These are phyloP conservation scores for Diabrotica virgifera DNA, from an alignment of 1,140 invertebrate genomes.

Conservation along the genomic window DNA sequence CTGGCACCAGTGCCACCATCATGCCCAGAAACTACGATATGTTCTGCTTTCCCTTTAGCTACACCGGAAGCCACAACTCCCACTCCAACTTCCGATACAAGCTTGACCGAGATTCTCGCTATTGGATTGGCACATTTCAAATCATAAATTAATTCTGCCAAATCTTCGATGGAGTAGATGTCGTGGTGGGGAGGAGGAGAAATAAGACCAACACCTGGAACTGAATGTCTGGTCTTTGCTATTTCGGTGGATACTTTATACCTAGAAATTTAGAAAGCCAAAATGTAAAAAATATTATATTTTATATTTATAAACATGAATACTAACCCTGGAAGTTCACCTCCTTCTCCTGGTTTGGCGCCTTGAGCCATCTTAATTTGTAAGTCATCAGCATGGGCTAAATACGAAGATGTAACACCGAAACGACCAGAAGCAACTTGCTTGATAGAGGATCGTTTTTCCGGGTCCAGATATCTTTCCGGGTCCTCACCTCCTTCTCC, in stretches of 20 bases:
- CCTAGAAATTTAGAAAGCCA: constrained; percentile 18
- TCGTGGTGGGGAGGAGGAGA: constrained; percentile 99
- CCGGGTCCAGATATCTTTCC: constrained; percentile 76
- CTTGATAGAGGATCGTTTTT: constrained; percentile 79
- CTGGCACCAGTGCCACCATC: constrained; percentile 98
- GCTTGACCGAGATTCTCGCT: constrained; percentile 94
- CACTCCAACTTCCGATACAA: constrained; percentile 98
- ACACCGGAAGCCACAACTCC: constrained; percentile 97
- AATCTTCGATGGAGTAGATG: constrained; percentile 99
- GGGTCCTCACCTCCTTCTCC: constrained; percentile 93
- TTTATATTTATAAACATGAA: neutral
- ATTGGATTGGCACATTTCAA: constrained; percentile 95
- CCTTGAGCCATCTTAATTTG: constrained; percentile 99
- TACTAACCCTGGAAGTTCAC: constrained; percentile 86
- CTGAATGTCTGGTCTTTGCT: constrained; percentile 91
- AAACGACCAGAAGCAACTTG: constrained; percentile 97
- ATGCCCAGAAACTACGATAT: constrained; percentile 97
- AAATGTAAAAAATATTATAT: neutral
- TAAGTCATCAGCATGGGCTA: constrained; percentile 93
- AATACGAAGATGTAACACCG: constrained; percentile 95
- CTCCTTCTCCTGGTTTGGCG: constrained; percentile 94
- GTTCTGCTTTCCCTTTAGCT: constrained; percentile 98
- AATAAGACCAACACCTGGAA: constrained; percentile 96
- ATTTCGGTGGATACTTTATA: constrained; percentile 86
- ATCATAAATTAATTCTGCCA: constrained; percentile 98